Conservation (phyloP, 2,797 vertebrate species). For the Podargus strigoides region DNA sequence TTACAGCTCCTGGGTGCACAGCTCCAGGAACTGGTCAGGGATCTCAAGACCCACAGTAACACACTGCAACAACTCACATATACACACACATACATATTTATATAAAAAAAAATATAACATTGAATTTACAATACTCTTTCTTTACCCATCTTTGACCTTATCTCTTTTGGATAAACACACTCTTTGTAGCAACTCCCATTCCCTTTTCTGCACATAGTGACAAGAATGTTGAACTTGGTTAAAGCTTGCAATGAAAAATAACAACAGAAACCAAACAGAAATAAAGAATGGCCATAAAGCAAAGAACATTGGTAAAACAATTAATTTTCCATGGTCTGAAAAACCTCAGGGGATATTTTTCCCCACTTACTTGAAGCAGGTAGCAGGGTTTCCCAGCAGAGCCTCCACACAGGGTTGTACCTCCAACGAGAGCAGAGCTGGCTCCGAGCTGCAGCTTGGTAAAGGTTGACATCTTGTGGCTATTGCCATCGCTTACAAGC, state of each 20-base stretch:
- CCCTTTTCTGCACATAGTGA: background rate
- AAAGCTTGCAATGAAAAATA: accelerated
- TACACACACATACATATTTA: no score
- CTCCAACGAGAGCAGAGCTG: accelerated
- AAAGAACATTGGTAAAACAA: background rate
- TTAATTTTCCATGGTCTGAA: accelerated
- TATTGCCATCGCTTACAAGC: background rate
- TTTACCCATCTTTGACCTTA: no score
- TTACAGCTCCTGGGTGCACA: background rate
- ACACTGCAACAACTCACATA: accelerated
- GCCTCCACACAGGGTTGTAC: accelerated
- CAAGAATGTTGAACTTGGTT: accelerated
- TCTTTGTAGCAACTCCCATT: background rate
- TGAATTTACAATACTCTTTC: accelerated
- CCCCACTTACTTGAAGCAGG: background rate
- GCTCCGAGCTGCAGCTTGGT: background rate
- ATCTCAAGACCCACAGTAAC: accelerated
- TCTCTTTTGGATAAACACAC: background rate
- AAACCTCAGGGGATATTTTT: background rate
- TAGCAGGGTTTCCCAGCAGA: background rate
- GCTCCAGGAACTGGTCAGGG: background rate
- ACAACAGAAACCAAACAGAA: accelerated
- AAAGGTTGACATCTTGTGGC: conserved; percentile 60
- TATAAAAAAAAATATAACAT: no score
- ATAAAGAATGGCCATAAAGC: accelerated